Evolutionary conservation across 1,140 invertebrate species (phyloP).

Genomic region (Sinella curviseta): DNA sequence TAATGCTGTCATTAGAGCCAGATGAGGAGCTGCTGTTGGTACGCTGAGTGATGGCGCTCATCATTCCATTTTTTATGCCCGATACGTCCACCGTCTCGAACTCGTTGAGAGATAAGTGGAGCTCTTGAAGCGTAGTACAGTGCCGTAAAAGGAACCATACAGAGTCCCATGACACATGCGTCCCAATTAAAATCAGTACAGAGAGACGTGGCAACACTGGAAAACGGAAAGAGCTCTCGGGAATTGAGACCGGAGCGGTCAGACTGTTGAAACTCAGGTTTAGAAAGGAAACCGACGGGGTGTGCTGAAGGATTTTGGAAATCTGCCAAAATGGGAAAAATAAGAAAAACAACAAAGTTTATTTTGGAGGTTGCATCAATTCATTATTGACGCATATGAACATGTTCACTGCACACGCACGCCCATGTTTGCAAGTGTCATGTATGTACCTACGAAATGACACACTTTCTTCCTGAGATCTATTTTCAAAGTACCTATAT

Average conservation of each 20-base stretch:
- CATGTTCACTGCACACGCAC: no score
- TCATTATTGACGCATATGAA: no score
- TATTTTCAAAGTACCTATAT: no score
- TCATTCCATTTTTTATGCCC: conserved; percentile 57
- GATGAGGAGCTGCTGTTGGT: conserved; percentile 60
- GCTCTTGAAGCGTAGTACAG: conserved; percentile 76
- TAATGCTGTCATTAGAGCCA: neutral
- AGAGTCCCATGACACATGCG: conserved; percentile 77
- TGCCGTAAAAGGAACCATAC: conserved; percentile 72
- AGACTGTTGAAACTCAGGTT: conserved; percentile 87
- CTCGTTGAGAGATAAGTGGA: conserved; percentile 85
- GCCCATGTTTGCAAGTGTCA: no score
- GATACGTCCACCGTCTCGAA: conserved; percentile 71
- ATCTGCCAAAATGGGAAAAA: conserved; percentile 62
- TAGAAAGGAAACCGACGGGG: conserved; percentile 82
- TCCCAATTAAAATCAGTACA: conserved; percentile 82
- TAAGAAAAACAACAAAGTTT: conserved; percentile 17
- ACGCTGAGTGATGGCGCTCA: conserved; percentile 74
- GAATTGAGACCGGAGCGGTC: conserved; percentile 55
- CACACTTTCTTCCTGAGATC: no score
- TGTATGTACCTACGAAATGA: no score
- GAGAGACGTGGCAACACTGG: conserved; percentile 64
- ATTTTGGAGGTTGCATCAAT: no score
- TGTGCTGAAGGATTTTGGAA: conserved; percentile 78
- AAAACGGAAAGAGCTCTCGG: conserved; percentile 42